Percentiles rank a stretch among this genome's conserved stretches.
These are phyloP conservation scores for Drosophila mayri DNA, from an alignment of 1,140 invertebrate genomes.

Conservation along the genomic window DNA sequence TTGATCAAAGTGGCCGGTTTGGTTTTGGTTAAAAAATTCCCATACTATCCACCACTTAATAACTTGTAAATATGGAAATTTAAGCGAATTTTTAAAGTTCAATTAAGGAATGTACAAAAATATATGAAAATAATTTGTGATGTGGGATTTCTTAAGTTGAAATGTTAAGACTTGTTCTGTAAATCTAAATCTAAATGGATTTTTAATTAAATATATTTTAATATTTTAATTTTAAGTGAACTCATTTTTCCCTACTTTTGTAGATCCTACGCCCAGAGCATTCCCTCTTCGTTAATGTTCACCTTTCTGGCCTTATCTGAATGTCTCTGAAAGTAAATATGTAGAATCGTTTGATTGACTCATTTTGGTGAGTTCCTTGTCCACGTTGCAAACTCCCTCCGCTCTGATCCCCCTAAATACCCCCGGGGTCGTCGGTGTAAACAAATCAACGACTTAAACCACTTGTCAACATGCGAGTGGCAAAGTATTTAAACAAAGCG, in stretches of 20 bases:
- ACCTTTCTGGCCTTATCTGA: conserved; percentile 1
- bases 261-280: background rate
- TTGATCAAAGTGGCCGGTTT: conserved; percentile 74
- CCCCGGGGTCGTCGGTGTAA: conserved; percentile 57
- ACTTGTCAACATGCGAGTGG: conserved; percentile 81
- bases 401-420: background rate
- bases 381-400: conserved; percentile 20
- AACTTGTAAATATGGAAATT: background rate
- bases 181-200: background rate
- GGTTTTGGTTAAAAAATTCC: conserved; percentile 72
- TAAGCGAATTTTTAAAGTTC: background rate
- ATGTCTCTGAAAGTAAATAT: conserved; percentile 55
- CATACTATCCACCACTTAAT: conserved; percentile 26
- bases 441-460: conserved; percentile 83
- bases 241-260: background rate
- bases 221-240: background rate
- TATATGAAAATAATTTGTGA: background rate
- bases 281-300: background rate
- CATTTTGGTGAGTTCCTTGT: conserved; percentile 69
- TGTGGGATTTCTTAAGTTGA: background rate
- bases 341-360: conserved; percentile 75
- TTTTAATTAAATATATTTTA: background rate
- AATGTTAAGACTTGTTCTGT: background rate
- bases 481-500: conserved; percentile 83
- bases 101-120: background rate